These are phyloP conservation scores for Tetanocera ferruginea DNA, from an alignment of 2,888 invertebrate genomes.

Conservation along the genomic window DNA sequence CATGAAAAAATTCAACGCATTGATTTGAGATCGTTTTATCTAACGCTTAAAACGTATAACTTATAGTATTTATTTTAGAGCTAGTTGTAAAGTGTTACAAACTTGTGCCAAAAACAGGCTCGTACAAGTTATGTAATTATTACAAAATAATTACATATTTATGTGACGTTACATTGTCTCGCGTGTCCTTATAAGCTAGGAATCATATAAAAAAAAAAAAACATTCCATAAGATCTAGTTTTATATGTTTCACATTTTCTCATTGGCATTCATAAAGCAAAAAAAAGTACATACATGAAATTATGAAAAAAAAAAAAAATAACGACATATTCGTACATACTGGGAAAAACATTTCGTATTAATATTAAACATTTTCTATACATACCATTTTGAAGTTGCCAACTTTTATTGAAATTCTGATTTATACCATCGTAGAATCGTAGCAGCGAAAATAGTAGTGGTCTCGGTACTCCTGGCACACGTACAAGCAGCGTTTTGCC, in stretches of 20 bases:
- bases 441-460: slow-evolving; percentile 69
- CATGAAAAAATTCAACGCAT: too few species aligned
- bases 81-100: too few species aligned
- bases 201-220: not conserved
- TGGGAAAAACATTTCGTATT: too few species aligned
- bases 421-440: slow-evolving; percentile 57
- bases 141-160: too few species aligned
- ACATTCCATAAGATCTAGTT: not conserved
- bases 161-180: slow-evolving; percentile 33
- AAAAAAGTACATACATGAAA: slow-evolving; percentile 5
- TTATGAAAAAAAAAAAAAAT: slow-evolving; percentile 9
- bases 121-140: too few species aligned
- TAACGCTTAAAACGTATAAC: too few species aligned
- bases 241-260: slow-evolving; percentile 43
- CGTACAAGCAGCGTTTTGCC: slow-evolving; percentile 94
- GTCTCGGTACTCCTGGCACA: slow-evolving; percentile 76
- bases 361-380: not conserved
- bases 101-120: too few species aligned
- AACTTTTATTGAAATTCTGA: not conserved
- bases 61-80: too few species aligned
- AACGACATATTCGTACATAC: too few species aligned
- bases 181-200: too few species aligned
- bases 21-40: too few species aligned
- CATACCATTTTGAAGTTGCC: too few species aligned
- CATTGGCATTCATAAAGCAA: slow-evolving; percentile 60